Evolutionary conservation across 2,113 vertebrate species (phyloP).

Genomic region (Brachyistius frenatus): DNA sequence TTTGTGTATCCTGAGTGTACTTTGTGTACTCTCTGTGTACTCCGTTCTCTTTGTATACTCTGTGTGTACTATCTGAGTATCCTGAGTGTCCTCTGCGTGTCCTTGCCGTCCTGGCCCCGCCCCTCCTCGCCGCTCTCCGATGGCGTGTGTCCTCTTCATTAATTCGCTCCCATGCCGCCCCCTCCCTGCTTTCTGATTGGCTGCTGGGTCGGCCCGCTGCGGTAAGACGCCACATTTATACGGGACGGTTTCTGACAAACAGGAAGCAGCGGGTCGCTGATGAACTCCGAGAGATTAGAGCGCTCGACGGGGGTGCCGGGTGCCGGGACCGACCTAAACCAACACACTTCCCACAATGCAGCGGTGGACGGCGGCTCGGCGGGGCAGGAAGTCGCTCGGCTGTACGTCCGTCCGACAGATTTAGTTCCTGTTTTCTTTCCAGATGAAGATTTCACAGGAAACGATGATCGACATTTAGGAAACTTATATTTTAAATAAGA

Average conservation of each 20-base stretch:
- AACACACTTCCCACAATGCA: slow-evolving; percentile 29
- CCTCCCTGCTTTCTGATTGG: slow-evolving; percentile 56
- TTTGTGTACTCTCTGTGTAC: neutral
- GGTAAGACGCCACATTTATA: slow-evolving; percentile 62
- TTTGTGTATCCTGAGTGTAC: neutral
- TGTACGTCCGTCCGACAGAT: too few relatives aligned
- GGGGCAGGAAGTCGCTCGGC: too few relatives aligned
- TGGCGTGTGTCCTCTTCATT: slow-evolving; percentile 32
- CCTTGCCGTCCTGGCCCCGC: slow-evolving; percentile 10
- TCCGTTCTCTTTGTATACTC: neutral
- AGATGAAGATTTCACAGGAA: too few relatives aligned
- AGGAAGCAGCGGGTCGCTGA: slow-evolving; percentile 42
- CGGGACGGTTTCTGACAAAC: slow-evolving; percentile 55
- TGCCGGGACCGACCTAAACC: neutral
- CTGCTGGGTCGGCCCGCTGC: slow-evolving; percentile 41
- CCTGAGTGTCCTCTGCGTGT: slow-evolving; percentile 17
- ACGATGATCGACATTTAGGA: too few relatives aligned
- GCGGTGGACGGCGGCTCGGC: neutral
- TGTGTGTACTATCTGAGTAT: neutral
- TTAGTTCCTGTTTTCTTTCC: too few relatives aligned
- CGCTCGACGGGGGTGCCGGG: neutral
- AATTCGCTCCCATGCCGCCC: slow-evolving; percentile 53
- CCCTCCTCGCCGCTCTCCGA: slow-evolving; percentile 1
- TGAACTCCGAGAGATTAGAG: slow-evolving; percentile 35
- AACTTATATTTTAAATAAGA: too few relatives aligned